Evolutionary conservation across 2,797 vertebrate genomes (phyloP), one percentile per base, ranked within the genome.

Genomic region (Myotis daubentonii): DNA sequence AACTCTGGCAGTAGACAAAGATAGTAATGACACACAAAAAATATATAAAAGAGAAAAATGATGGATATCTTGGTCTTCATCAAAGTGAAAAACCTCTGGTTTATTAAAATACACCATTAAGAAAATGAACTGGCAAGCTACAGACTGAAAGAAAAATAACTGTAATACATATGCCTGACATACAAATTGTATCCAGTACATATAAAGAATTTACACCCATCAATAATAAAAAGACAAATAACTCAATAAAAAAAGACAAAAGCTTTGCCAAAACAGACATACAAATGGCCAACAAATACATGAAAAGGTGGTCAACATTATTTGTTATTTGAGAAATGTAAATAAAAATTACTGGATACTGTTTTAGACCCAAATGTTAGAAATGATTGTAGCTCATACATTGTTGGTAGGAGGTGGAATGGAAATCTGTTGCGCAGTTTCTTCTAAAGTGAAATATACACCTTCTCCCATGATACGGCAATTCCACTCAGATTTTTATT

Each of bases 41-140:
- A 89, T 86, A 78, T 16, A 51, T 33, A 57, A 57, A 71, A 85
- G 19, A 88, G 51, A 53, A 85, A 81, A 53, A 10, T 6, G 36
- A 85, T 55, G 74, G 15, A 44, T 41, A 60, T 8, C 62, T 25
- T 78, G 28, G 13, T 68, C 8, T 80, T 62, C 19, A 92, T 87
- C 4, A 81, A 75, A 88, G 60, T 20, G 51, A 94, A n/a, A 94
- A 85, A 79, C 6, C 4, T 74, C 20, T 38, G 81, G 15, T 15
- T 38, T 68, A 47, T 60, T 84, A 81, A 93, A 90, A 60, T 22
- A 60, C 5, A 65, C 5, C n/a, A 71, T 62, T 91, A 84, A 75
- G 28, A 71, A 87, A 93, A 71, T 76, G 49, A 87, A 96, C 79
- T 81, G 20, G 12, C 44, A 75, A 78, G n/a, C 0, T 87, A 87